Percentiles rank a stretch among this genome's conserved stretches.
These are phyloP conservation scores for Machimus rusticus DNA, from an alignment of 2,888 invertebrate species.

Conservation along the genomic window DNA sequence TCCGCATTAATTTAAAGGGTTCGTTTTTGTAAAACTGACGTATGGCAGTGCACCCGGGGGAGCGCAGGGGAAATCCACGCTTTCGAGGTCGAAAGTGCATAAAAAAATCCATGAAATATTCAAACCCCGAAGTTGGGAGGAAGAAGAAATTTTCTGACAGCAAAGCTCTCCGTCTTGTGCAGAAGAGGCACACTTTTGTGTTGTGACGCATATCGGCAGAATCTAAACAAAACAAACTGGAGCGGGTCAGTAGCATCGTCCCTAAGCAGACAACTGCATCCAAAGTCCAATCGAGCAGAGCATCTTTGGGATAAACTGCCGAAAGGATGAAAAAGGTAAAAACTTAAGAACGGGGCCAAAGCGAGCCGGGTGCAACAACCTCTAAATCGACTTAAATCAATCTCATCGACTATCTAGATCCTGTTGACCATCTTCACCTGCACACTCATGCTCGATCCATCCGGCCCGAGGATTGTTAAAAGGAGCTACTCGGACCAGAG, in stretches of 20 bases:
- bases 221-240: constrained; percentile 20
- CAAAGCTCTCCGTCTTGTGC: constrained; percentile 1
- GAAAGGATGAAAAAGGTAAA: constrained; percentile 1
- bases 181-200: neutral
- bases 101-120: neutral
- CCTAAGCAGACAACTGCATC: neutral
- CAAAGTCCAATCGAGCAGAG: neutral
- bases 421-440: constrained; percentile 50
- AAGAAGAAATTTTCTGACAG: neutral
- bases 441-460: constrained; percentile 48
- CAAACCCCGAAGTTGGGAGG: neutral
- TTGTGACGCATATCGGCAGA: constrained; percentile 9
- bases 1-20: neutral
- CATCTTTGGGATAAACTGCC: neutral
- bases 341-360: neutral
- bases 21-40: neutral
- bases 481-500: constrained; percentile 83
- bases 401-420: constrained; percentile 45
- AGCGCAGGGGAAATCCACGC: neutral
- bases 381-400: neutral
- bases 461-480: constrained; percentile 64
- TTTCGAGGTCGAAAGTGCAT: constrained; percentile 3
- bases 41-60: neutral
- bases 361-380: neutral
- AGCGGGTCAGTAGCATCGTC: neutral